Base-by-base conservation (phyloP, 2,797 vertebrate species). In the Aselliscus stoliczkanus region DNA sequence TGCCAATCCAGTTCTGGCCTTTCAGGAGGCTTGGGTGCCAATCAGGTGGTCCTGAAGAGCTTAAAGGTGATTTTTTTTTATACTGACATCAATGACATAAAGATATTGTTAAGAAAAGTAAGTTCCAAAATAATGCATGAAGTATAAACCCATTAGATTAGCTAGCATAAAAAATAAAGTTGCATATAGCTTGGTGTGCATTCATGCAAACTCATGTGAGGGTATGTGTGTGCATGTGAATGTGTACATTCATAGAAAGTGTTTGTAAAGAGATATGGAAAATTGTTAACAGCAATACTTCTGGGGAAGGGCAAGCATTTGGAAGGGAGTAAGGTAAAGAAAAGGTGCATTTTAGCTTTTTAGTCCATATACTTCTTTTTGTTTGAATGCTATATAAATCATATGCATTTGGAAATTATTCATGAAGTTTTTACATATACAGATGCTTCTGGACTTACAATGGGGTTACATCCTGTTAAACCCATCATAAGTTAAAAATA, bases 341-440 rank as follows among this genome's bases (percentile, higher is more conserved):
- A 23, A 95, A 95, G 34, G n/a, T 44, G 20, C 69, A 91, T 83
- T 52, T 72, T 60, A 94, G 80, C 2, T 67, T 94, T 73, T 93
- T 52, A 80, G 25, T 87, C 14, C 23, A 56, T 91, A 29, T 37
- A 6, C 20, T 77, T 77, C 21, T 58, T 88, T 86, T 88, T 29
- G 31, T 82, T 92, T 54, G 21, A 93, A 92, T 82, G 34, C 3
- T 79, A 14, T 60, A 76, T 60, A 83, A 89, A 52, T 20, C 90
- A 69, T 56, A 88, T 11, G 23, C 18, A 73, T 62, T 92, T 27
- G 58, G 56, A 88, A 94, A 90, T 90, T 82, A 60, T 4, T 11
- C 2, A 18, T 42, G 42, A 42, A 39, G 23, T 64, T 15, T 34
- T 64, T 64, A 64, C n/a, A 25, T 47, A 47, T n/a, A 25, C 29